Percentiles rank a stretch among this genome's conserved stretches.
These are phyloP conservation scores for Mormyrops attenuatus DNA, from an alignment of 2,797 vertebrate species.

Conservation along the genomic window DNA sequence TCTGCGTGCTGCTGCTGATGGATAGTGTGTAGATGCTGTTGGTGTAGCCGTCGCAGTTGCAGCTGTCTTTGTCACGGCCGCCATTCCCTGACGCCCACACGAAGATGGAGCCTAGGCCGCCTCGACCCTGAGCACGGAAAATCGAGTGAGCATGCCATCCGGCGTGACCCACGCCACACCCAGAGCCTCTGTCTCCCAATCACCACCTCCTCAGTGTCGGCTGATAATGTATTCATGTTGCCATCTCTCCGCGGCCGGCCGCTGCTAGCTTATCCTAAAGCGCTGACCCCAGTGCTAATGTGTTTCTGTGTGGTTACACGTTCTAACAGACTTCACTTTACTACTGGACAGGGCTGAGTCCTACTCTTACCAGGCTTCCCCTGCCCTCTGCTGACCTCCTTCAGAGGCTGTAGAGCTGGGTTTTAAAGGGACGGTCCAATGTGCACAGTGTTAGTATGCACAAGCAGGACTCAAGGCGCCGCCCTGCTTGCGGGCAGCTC, in stretches of 20 bases:
- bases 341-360: not conserved
- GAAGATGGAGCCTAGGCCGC: constrained; percentile 72
- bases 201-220: not conserved
- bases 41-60: constrained; percentile 87
- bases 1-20: constrained; percentile 82
- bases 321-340: not conserved
- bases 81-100: constrained; percentile 83
- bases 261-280: not conserved
- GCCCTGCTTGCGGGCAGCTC: not conserved
- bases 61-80: constrained; percentile 80
- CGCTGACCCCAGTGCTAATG: not conserved
- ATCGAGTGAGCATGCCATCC: not conserved
- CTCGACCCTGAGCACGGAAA: constrained; percentile 64
- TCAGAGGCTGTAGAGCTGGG: not conserved
- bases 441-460: not conserved
- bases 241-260: not conserved
- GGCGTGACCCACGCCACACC: not conserved
- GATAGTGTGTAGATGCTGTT: constrained; percentile 87
- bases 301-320: not conserved
- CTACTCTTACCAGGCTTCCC: not conserved
- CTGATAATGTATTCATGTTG: not conserved
- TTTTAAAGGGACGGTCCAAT: not conserved
- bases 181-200: not conserved
- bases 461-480: not conserved
- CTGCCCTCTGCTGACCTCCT: not conserved